Evolutionary conservation across 2,113 vertebrate species (phyloP).

Genomic region (Lanius ludovicianus): DNA sequence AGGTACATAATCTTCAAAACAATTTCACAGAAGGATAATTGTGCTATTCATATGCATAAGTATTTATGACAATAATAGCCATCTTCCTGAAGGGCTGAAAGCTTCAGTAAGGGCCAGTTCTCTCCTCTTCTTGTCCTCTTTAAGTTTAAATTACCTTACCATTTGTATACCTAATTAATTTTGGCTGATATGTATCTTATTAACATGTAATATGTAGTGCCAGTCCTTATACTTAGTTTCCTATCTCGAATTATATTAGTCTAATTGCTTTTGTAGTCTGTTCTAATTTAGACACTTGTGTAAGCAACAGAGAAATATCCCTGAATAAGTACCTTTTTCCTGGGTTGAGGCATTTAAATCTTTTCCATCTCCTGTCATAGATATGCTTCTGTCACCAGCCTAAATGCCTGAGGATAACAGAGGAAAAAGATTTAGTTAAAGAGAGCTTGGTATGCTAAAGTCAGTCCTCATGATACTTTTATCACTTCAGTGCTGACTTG

Average conservation of each 20-base stretch:
- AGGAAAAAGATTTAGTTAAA: background rate
- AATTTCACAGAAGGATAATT: background rate
- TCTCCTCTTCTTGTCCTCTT: background rate
- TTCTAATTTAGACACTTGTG: background rate
- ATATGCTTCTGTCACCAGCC: background rate
- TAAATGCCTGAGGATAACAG: background rate
- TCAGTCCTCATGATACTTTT: background rate
- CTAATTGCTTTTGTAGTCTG: background rate
- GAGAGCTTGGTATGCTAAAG: background rate
- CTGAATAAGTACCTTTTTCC: background rate
- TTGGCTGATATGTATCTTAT: background rate
- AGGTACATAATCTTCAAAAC: background rate
- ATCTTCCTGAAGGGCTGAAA: background rate
- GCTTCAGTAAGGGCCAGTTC: background rate
- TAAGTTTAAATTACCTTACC: background rate
- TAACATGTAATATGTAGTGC: background rate
- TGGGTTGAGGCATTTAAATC: background rate
- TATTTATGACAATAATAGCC: background rate
- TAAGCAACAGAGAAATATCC: background rate
- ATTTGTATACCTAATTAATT: background rate
- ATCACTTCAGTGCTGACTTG: background rate
- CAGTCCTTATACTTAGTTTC: background rate
- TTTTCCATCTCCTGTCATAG: slow-evolving; percentile 3
- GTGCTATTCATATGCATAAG: background rate
- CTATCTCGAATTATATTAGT: background rate